A percentile compares a stretch with the other conserved stretches of the same genome.
phyloP scores from a whole-genome alignment of 2,797 vertebrate genomes.

The Anguilla pacifica region DNA sequence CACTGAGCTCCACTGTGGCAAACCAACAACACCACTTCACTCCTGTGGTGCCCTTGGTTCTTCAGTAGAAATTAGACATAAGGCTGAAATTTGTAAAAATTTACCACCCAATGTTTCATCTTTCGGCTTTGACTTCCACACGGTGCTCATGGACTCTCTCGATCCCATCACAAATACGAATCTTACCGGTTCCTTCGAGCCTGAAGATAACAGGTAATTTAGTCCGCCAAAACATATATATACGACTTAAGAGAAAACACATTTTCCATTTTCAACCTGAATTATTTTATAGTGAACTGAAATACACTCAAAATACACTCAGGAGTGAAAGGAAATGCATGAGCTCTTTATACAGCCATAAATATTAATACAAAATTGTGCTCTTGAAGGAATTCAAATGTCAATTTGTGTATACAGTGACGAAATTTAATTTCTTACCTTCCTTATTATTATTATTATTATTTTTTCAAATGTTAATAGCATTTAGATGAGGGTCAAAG shows the following conservation, averaged over 20 bases:
- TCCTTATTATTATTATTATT: background rate
- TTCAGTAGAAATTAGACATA: constrained; percentile 28
- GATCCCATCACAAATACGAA: constrained; percentile 37
- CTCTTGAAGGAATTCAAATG: background rate
- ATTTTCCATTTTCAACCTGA: background rate
- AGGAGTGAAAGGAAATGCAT: background rate
- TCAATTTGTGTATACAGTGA: background rate
- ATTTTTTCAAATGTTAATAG: background rate
- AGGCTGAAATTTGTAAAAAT: constrained; percentile 38
- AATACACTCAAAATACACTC: background rate
- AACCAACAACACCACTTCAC: background rate
- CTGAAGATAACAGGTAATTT: constrained; percentile 39
- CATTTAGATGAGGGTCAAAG: background rate
- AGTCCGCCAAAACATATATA: constrained; percentile 33
- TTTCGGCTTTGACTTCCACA: background rate
- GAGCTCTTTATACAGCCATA: background rate
- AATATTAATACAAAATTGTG: background rate
- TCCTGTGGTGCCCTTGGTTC: background rate
- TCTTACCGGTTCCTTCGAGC: constrained; percentile 26
- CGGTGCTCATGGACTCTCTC: constrained; percentile 26
- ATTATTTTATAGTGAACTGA: background rate
- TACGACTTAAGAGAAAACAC: background rate
- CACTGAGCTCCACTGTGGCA: background rate
- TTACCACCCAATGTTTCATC: constrained; percentile 21
- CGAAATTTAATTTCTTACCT: constrained; percentile 1